A percentile compares a stretch with the other conserved stretches of the same genome.
phyloP scores from a whole-genome alignment of 2,888 invertebrate species.

The Eurytoma californica region DNA sequence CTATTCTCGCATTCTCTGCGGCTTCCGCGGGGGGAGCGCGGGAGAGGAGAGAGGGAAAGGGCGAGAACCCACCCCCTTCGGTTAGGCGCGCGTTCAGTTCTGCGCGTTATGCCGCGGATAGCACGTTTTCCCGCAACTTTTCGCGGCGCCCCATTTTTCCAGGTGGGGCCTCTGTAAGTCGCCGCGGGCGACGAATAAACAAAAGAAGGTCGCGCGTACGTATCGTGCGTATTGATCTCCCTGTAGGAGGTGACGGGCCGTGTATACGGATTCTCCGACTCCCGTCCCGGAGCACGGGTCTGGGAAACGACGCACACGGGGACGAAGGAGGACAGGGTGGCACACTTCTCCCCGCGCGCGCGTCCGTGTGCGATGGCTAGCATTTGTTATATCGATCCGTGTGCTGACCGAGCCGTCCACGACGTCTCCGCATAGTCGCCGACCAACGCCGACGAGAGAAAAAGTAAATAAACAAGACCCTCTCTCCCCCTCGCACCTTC shows the following conservation, averaged over 20 bases:
- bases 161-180: no score
- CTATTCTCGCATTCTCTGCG: background rate
- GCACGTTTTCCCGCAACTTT: background rate
- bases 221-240: no score
- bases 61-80: background rate
- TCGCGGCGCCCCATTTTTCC: background rate
- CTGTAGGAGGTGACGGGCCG: no score
- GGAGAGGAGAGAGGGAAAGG: background rate
- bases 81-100: no score
- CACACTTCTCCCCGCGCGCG: background rate
- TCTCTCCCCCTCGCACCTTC: background rate
- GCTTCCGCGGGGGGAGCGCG: background rate
- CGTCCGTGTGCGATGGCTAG: conserved; percentile 18
- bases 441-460: conserved; percentile 22
- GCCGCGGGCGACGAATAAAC: conserved; percentile 6
- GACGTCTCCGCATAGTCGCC: background rate
- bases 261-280: no score
- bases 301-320: background rate
- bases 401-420: background rate
- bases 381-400: conserved; percentile 7
- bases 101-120: background rate
- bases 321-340: background rate
- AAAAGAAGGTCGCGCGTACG: conserved; percentile 4
- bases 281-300: no score
- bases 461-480: conserved; percentile 45